A percentile compares a stretch with the other conserved stretches of the same genome.
phyloP scores from a whole-genome alignment of 2,113 vertebrate genomes.

The Hippolais icterina region DNA sequence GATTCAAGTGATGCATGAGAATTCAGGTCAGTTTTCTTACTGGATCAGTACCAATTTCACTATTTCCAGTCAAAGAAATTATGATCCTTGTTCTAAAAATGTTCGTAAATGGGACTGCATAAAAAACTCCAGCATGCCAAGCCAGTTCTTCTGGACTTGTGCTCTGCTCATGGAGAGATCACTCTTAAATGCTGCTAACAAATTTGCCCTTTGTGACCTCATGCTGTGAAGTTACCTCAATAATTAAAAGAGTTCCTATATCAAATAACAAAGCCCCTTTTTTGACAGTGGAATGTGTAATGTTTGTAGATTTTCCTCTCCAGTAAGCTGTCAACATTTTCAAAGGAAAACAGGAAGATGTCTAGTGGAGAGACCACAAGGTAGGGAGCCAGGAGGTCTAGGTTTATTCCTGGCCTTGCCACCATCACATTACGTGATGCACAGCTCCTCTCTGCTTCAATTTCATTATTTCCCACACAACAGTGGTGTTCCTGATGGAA shows the following conservation, averaged over 20 bases:
- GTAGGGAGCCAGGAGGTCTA: slow-evolving; percentile 42
- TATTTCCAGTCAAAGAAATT: slow-evolving; percentile 16
- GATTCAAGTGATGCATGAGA: slow-evolving; percentile 15
- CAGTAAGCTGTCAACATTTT: slow-evolving; percentile 63
- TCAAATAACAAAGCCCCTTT: slow-evolving; percentile 69
- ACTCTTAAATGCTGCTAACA: slow-evolving; percentile 58
- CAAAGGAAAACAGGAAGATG: slow-evolving; percentile 53
- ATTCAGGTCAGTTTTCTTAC: slow-evolving; percentile 9
- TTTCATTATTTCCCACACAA: neutral
- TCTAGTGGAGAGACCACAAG: slow-evolving; percentile 31
- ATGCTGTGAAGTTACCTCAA: slow-evolving; percentile 74
- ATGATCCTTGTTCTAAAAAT: neutral
- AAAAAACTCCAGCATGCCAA: neutral
- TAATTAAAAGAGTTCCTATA: slow-evolving; percentile 76
- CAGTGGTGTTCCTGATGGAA: rapidly evolving
- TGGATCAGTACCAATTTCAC: slow-evolving; percentile 5
- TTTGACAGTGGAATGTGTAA: slow-evolving; percentile 69
- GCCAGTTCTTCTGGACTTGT: neutral
- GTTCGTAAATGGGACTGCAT: neutral
- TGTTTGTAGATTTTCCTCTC: slow-evolving; percentile 72
- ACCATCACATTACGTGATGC: neutral
- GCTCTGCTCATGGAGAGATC: neutral
- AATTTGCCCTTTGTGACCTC: slow-evolving; percentile 60
- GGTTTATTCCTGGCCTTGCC: neutral
- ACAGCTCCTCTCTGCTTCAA: neutral